Conservation (phyloP, 2,113 vertebrate genomes). For the Kryptolebias marmoratus region DNA sequence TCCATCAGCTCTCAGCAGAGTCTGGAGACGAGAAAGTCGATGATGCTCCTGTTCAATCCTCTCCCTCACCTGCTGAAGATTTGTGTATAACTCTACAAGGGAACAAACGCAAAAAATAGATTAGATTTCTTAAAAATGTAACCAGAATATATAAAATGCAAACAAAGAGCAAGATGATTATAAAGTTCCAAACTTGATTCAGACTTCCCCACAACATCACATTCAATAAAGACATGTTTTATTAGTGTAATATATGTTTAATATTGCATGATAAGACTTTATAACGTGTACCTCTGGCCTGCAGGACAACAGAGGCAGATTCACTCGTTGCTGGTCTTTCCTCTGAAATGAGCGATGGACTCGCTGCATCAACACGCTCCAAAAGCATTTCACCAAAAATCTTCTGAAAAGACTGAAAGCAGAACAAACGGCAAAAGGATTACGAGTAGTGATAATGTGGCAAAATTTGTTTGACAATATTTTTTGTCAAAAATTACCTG, state of each 20-base stretch:
- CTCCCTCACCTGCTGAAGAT: constrained; percentile 79
- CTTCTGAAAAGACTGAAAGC: constrained; percentile 75
- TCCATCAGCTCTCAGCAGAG: constrained; percentile 70
- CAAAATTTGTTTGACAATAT: not conserved
- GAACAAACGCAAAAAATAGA: constrained; percentile 1
- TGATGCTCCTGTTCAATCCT: constrained; percentile 82
- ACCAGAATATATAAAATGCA: not conserved
- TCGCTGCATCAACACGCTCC: constrained; percentile 48
- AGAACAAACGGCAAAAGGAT: constrained; percentile 7
- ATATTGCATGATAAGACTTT: not conserved
- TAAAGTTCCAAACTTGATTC: too few relatives aligned
- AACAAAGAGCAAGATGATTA: not conserved
- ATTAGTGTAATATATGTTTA: not conserved
- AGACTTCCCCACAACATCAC: not conserved
- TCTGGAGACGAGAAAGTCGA: constrained; percentile 80
- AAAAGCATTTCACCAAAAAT: constrained; percentile 71
- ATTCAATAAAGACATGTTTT: not conserved
- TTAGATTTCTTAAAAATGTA: not conserved
- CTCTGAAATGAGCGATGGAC: constrained; percentile 39
- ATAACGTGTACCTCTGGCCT: constrained; percentile 80
- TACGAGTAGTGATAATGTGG: not conserved
- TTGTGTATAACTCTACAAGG: constrained; percentile 77
- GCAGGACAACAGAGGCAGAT: constrained; percentile 62
- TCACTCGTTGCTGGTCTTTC: constrained; percentile 60
- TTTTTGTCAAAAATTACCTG: constrained; percentile 53